These are phyloP conservation scores for Schizopygopsis malacanthus DNA, from an alignment of 2,797 vertebrate genomes.

Conservation along the genomic window DNA sequence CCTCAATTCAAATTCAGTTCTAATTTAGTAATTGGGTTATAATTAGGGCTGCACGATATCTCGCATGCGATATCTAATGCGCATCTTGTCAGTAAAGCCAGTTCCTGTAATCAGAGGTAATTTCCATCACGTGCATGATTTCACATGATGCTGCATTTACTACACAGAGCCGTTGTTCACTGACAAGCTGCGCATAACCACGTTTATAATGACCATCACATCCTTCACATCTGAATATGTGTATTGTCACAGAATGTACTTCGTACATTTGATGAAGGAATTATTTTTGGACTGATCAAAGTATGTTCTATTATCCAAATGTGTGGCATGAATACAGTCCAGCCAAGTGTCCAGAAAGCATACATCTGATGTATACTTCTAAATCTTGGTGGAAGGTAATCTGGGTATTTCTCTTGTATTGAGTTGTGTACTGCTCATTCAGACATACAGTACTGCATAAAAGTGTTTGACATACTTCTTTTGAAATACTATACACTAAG, in stretches of 20 bases:
- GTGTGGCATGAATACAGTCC: neutral
- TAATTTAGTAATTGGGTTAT: neutral
- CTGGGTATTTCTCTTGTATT: neutral
- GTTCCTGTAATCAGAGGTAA: no score
- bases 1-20: neutral
- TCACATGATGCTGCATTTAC: no score
- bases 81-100: no score
- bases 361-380: neutral
- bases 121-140: no score
- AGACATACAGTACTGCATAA: neutral
- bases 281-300: neutral
- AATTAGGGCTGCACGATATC: neutral
- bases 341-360: neutral
- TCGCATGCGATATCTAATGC: no score
- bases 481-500: neutral
- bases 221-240: neutral
- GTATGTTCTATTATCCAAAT: neutral
- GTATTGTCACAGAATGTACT: neutral
- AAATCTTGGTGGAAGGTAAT: neutral
- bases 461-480: neutral
- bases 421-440: neutral
- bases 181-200: no score
- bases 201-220: neutral
- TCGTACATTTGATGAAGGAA: neutral
- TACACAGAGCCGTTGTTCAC: no score